Percentiles rank a stretch among this genome's conserved stretches.
These are phyloP conservation scores for Madoqua kirkii DNA, from an alignment of 2,113 vertebrate species.

Conservation along the genomic window DNA sequence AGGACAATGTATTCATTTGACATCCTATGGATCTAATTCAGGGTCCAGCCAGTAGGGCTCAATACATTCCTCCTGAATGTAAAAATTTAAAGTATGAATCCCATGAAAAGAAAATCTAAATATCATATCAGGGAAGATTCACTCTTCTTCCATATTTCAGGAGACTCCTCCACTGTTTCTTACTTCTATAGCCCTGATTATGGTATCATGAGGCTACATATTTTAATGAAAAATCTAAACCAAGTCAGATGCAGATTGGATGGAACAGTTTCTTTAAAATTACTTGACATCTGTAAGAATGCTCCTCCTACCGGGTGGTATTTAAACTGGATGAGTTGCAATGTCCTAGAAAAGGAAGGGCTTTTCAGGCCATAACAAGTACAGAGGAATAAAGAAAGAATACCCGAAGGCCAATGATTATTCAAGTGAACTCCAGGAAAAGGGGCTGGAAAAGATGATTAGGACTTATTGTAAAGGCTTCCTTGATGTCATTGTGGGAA, in stretches of 20 bases:
- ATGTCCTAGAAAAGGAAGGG: not conserved
- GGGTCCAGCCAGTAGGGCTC: not conserved
- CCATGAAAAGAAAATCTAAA: not conserved
- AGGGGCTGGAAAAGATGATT: not conserved
- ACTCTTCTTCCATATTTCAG: not conserved
- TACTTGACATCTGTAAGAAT: not conserved
- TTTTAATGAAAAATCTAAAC: slow-evolving; percentile 31
- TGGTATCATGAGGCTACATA: not conserved
- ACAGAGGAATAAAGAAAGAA: not conserved
- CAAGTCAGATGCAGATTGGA: not conserved
- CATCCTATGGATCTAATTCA: not conserved
- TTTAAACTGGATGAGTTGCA: not conserved
- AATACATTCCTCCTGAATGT: not conserved
- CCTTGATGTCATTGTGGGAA: not conserved
- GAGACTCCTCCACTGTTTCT: not conserved
- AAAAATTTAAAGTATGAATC: not conserved
- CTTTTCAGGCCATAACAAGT: not conserved
- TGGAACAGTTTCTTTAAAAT: not conserved
- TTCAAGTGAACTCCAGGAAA: not conserved
- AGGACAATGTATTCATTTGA: not conserved
- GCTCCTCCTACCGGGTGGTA: not conserved
- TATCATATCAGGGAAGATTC: not conserved
- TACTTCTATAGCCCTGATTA: not conserved
- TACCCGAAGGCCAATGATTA: not conserved
- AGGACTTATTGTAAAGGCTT: not conserved